Conservation (phyloP, 1,140 invertebrate genomes). For the Trichonephila clavipes region DNA sequence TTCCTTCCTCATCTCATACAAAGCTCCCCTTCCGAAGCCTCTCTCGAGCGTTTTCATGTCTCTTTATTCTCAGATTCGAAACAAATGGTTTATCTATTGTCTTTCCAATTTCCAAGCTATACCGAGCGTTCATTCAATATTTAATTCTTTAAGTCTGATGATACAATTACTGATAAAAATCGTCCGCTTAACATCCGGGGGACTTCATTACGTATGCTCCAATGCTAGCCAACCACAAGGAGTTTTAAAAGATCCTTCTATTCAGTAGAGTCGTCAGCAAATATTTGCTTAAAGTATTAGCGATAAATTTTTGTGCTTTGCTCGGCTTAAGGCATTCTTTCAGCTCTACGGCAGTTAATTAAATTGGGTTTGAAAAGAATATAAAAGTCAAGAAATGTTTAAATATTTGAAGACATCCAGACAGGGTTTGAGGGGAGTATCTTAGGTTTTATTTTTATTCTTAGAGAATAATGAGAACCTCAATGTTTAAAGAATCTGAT, state of each 20-base stretch:
- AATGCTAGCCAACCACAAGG: not conserved
- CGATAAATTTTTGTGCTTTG: slow-evolving; percentile 7
- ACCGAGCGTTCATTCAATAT: not conserved
- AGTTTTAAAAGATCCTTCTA: not conserved
- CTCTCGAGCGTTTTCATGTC: not conserved
- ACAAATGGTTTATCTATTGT: not conserved
- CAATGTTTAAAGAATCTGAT: not conserved
- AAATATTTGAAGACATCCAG: slow-evolving; percentile 59
- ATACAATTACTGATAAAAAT: not conserved
- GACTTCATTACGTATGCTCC: slow-evolving; percentile 31
- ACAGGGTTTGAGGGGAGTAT: not conserved
- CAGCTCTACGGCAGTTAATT: slow-evolving; percentile 34
- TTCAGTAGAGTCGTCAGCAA: not conserved
- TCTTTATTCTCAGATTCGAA: not conserved
- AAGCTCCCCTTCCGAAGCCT: not conserved
- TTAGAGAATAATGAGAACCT: not conserved
- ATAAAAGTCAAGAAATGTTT: slow-evolving; percentile 42
- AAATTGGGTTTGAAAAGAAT: slow-evolving; percentile 45
- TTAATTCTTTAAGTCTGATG: slow-evolving; percentile 8
- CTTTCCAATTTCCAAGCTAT: not conserved
- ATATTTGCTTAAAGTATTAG: slow-evolving; percentile 52
- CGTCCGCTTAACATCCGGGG: not conserved
- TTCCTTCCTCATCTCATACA: not conserved
- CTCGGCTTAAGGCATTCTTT: not conserved
- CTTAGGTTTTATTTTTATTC: not conserved